Percentiles rank a stretch among this genome's conserved stretches.
These are phyloP conservation scores for Exephanes ischioxanthus DNA, from an alignment of 2,888 invertebrate genomes.

Conservation along the genomic window DNA sequence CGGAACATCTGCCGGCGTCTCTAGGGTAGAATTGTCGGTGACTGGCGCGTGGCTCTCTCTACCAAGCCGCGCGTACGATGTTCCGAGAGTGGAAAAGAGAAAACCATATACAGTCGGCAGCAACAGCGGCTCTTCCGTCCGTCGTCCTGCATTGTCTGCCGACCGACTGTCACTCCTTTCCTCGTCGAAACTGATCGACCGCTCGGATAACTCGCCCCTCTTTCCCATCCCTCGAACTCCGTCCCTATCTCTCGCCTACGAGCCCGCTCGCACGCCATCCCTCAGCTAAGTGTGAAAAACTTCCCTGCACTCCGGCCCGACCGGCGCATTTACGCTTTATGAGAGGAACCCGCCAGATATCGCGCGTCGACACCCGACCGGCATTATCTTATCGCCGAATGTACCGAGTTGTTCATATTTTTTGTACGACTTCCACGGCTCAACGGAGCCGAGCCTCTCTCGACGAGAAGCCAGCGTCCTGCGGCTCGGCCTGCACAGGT, in stretches of 20 bases:
- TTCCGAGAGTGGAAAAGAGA: conserved; percentile 27
- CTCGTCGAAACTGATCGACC: conserved; percentile 61
- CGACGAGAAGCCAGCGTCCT: conserved; percentile 6
- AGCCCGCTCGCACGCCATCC: conserved; percentile 7
- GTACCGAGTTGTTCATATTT: conserved; percentile 36
- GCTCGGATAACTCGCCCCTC: conserved; percentile 55
- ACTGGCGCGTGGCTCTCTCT: conserved; percentile 77
- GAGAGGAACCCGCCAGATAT: conserved; percentile 27
- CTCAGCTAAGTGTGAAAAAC: conserved; percentile 62
- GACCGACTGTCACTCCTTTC: conserved; percentile 64
- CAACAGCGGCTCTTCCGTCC: conserved; percentile 30
- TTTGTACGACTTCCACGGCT: conserved; percentile 29
- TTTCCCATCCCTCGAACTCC: conserved; percentile 16
- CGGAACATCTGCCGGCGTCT: conserved; percentile 82
- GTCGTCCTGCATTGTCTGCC: conserved; percentile 52
- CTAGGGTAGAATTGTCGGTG: conserved; percentile 75
- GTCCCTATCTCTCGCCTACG: conserved; percentile 25
- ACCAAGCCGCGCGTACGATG: background rate
- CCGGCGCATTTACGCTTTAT: conserved; percentile 27
- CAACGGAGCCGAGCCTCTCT: conserved; percentile 8
- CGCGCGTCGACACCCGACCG: conserved; percentile 32
- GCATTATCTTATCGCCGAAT: conserved; percentile 43
- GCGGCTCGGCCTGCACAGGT: conserved; percentile 18
- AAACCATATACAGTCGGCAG: conserved; percentile 18
- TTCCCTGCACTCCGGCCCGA: conserved; percentile 18